phyloP scores from a whole-genome alignment of 2,797 vertebrate genomes.

The Sebastes taczanowskii region DNA sequence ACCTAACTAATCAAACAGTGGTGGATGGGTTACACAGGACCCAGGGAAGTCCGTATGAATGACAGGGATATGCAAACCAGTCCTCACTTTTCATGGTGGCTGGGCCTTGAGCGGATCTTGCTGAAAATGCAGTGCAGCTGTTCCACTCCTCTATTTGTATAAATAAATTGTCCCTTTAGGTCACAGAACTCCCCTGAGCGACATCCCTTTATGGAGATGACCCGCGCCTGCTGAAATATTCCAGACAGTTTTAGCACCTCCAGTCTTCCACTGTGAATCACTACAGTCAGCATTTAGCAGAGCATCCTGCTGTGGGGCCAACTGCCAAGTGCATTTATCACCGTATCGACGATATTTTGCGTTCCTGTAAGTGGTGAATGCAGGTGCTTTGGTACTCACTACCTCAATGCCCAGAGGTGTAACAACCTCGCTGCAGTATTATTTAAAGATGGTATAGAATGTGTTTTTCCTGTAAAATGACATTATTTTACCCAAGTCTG shows the following conservation, averaged over 20 bases:
- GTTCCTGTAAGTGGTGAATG: conserved; percentile 13
- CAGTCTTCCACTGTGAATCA: conserved; percentile 38
- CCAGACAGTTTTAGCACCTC: conserved; percentile 55
- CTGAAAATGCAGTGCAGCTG: conserved; percentile 16
- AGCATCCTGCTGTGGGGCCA: conserved; percentile 34
- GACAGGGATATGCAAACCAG: conserved; percentile 8
- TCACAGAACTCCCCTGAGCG: conserved; percentile 35
- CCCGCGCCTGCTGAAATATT: conserved; percentile 45
- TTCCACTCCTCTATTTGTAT: conserved; percentile 19
- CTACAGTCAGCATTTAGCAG: conserved; percentile 57
- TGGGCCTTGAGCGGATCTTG: not conserved
- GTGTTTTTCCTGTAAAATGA: conserved; percentile 9
- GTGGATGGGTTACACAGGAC: not conserved
- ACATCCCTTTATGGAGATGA: conserved; percentile 58
- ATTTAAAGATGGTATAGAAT: conserved; percentile 17
- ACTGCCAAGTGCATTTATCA: conserved; percentile 55
- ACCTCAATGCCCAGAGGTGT: conserved; percentile 19
- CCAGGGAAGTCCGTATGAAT: conserved; percentile 19
- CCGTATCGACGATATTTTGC: conserved; percentile 39
- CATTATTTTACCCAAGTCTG: not conserved
- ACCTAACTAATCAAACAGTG: not conserved
- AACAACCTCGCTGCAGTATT: conserved; percentile 14
- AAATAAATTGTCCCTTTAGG: conserved; percentile 53
- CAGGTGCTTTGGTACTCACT: conserved; percentile 6
- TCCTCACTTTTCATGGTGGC: conserved; percentile 5